These are phyloP conservation scores for Drosophila virilis DNA, from an alignment of 1,140 invertebrate genomes.

Conservation along the genomic window DNA sequence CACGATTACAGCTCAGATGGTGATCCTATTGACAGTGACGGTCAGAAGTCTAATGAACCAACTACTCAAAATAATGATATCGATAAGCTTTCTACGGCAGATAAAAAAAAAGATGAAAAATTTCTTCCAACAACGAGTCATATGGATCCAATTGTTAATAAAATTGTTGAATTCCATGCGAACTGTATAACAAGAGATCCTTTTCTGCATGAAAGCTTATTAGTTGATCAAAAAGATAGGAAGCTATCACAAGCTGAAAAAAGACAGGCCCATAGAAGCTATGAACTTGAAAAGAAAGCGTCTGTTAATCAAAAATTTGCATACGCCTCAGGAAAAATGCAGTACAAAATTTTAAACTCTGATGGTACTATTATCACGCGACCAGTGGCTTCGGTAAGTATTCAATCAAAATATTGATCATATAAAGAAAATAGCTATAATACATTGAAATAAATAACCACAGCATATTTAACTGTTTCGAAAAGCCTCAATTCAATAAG, in stretches of 20 bases:
- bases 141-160: slow-evolving; percentile 92
- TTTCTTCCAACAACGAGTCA: slow-evolving; percentile 88
- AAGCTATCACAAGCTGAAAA: slow-evolving; percentile 98
- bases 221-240: slow-evolving; percentile 98
- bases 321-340: slow-evolving; percentile 67
- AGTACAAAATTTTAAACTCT: slow-evolving; percentile 86
- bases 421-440: neutral
- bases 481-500: too few relatives aligned
- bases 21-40: slow-evolving; percentile 76
- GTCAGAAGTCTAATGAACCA: slow-evolving; percentile 22
- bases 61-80: slow-evolving; percentile 9
- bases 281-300: slow-evolving; percentile 97
- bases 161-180: slow-evolving; percentile 88
- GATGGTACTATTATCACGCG: slow-evolving; percentile 86
- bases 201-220: slow-evolving; percentile 98
- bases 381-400: slow-evolving; percentile 86
- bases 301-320: slow-evolving; percentile 86
- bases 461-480: too few relatives aligned
- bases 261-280: slow-evolving; percentile 95
- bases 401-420: neutral
- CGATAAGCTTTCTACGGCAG: neutral
- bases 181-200: slow-evolving; percentile 93
- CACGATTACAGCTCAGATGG: slow-evolving; percentile 96
- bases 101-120: slow-evolving; percentile 54
- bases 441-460: too few relatives aligned